Percentiles rank a stretch among this genome's conserved stretches.
These are phyloP conservation scores for Gobio gobio DNA, from an alignment of 2,113 vertebrate species.

Conservation along the genomic window DNA sequence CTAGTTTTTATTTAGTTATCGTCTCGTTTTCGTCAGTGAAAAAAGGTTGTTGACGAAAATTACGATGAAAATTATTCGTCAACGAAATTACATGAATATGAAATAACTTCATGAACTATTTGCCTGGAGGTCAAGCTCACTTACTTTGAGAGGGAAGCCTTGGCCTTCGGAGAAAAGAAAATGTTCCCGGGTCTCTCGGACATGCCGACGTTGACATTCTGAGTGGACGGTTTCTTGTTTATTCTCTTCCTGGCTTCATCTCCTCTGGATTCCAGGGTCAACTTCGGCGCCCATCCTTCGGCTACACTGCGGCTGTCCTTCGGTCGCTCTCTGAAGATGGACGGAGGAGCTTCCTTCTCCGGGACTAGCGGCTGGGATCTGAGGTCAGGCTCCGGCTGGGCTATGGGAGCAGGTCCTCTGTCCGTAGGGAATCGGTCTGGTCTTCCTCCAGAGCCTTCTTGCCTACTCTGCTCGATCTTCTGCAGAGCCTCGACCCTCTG, in stretches of 20 bases:
- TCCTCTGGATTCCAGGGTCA: constrained; percentile 76
- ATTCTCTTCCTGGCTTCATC: constrained; percentile 67
- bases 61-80: no score
- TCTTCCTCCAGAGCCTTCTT: constrained; percentile 60
- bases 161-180: constrained; percentile 90
- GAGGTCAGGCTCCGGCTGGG: constrained; percentile 65
- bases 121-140: constrained; percentile 61
- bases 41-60: no score
- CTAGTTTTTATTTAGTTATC: no score
- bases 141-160: constrained; percentile 80
- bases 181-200: constrained; percentile 75
- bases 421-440: constrained; percentile 41
- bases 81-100: not conserved
- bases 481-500: constrained; percentile 78
- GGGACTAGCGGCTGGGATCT: constrained; percentile 55
- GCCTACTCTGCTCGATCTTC: constrained; percentile 76
- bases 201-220: constrained; percentile 65
- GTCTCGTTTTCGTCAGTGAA: no score
- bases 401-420: constrained; percentile 64
- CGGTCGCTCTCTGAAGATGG: constrained; percentile 72
- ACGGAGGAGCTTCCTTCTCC: constrained; percentile 62
- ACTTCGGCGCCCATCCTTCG: constrained; percentile 78
- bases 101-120: not conserved
- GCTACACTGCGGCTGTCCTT: constrained; percentile 61
- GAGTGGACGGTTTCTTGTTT: constrained; percentile 67